phyloP scores from a whole-genome alignment of 2,797 vertebrate genomes.

The Labroides dimidiatus region DNA sequence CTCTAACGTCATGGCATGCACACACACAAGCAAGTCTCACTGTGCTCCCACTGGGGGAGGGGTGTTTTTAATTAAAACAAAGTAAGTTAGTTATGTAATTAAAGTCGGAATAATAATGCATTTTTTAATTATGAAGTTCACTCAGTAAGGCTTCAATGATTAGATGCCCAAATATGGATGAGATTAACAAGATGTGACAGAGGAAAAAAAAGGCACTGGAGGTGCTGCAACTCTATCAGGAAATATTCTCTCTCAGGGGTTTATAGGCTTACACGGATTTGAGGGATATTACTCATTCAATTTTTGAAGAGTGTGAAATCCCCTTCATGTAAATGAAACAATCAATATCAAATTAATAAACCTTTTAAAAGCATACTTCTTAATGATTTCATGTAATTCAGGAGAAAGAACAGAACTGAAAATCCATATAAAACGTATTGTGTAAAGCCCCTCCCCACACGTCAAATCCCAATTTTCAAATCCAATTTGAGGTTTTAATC shows the following conservation, averaged over 20 bases:
- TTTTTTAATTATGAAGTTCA: constrained; percentile 76
- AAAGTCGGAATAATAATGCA: constrained; percentile 71
- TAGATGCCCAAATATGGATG: constrained; percentile 69
- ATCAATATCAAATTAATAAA: constrained; percentile 73
- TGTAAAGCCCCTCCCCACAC: constrained; percentile 39
- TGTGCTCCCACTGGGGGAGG: constrained; percentile 52
- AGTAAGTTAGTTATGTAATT: constrained; percentile 72
- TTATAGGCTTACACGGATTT: constrained; percentile 73
- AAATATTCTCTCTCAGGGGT: constrained; percentile 58
- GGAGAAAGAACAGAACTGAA: constrained; percentile 50
- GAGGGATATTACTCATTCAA: constrained; percentile 67
- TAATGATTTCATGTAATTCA: constrained; percentile 64
- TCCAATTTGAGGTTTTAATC: constrained; percentile 80
- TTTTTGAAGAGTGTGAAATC: constrained; percentile 69
- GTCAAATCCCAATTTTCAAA: constrained; percentile 71
- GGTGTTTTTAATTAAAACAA: constrained; percentile 75
- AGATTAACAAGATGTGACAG: constrained; percentile 70
- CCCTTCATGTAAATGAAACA: constrained; percentile 72
- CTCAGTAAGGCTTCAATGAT: constrained; percentile 67
- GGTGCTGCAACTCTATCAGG: constrained; percentile 47
- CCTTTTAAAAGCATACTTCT: constrained; percentile 47
- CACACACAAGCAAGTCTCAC: constrained; percentile 55
- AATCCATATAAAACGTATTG: constrained; percentile 52
- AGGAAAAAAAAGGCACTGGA: constrained; percentile 23
- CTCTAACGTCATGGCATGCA: constrained; percentile 48